These are phyloP conservation scores for Xerus inauris DNA, from an alignment of 2,113 vertebrate species.

Conservation along the genomic window DNA sequence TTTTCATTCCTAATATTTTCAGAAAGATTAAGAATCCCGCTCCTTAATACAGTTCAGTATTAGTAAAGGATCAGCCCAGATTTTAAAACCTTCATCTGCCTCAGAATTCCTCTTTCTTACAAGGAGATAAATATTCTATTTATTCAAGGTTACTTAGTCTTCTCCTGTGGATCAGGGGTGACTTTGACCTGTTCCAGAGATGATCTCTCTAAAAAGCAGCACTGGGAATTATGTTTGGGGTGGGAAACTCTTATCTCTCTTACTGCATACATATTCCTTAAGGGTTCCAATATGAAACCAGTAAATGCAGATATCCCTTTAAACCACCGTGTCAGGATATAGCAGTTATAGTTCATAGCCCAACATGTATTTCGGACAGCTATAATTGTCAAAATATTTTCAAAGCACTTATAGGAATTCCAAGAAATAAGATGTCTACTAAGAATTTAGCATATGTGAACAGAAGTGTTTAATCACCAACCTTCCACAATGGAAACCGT, in stretches of 20 bases:
- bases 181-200: not conserved
- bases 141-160: not conserved
- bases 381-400: slow-evolving; percentile 15
- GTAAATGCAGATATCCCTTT: not conserved
- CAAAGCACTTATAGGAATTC: slow-evolving; percentile 20
- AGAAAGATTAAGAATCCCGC: not conserved
- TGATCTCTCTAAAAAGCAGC: not conserved
- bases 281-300: not conserved
- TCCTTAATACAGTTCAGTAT: not conserved
- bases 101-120: not conserved
- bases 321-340: not conserved
- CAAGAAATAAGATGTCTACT: slow-evolving; percentile 6
- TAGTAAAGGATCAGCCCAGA: not conserved
- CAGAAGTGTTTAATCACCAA: not conserved
- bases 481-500: not conserved
- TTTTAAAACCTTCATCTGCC: not conserved
- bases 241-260: not conserved
- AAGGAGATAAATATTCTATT: not conserved
- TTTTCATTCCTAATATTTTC: slow-evolving; percentile 57
- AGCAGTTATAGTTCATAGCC: not conserved
- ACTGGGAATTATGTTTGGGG: not conserved
- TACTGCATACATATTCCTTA: not conserved
- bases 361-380: not conserved
- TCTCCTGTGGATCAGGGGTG: not conserved
- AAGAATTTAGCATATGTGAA: slow-evolving; percentile 35